Conservation (phyloP, 2,888 invertebrate species). For the Mimachlamys varia region DNA sequence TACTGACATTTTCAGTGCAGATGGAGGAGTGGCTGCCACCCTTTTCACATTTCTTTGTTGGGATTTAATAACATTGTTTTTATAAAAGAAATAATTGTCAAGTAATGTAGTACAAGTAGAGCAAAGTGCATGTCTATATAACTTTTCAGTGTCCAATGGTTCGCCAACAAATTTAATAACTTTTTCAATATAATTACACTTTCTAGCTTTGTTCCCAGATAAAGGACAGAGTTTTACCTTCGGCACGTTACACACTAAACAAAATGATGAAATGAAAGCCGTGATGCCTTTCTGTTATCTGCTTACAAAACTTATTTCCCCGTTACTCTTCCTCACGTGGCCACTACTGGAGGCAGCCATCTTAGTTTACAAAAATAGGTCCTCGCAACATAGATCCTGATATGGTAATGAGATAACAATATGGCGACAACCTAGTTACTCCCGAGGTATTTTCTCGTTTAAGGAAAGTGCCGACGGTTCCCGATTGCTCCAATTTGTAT, state of each 20-base stretch:
- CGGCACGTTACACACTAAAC: background rate
- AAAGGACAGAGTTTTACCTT: slow-evolving; percentile 29
- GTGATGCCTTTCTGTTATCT: too few species aligned
- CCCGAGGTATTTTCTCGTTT: too few species aligned
- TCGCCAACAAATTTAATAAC: background rate
- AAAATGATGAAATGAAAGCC: background rate
- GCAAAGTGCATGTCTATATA: background rate
- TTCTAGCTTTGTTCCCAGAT: background rate
- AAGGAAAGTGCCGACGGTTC: too few species aligned
- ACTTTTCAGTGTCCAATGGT: background rate
- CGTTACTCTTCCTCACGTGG: too few species aligned
- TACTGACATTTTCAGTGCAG: background rate
- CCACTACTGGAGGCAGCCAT: too few species aligned
- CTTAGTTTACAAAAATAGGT: too few species aligned
- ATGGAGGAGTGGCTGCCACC: background rate
- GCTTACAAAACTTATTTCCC: too few species aligned
- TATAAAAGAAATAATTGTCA: background rate
- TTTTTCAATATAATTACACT: background rate
- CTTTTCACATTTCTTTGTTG: background rate
- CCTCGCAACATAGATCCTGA: too few species aligned
- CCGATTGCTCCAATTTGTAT: too few species aligned
- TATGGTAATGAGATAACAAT: too few species aligned
- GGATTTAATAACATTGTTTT: background rate
- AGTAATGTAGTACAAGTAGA: background rate
- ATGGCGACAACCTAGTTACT: too few species aligned